A percentile compares a stretch with the other conserved stretches of the same genome.
These are phyloP conservation scores for Oophaga pumilio DNA, from an alignment of 2,113 vertebrate species.

Conservation along the genomic window DNA sequence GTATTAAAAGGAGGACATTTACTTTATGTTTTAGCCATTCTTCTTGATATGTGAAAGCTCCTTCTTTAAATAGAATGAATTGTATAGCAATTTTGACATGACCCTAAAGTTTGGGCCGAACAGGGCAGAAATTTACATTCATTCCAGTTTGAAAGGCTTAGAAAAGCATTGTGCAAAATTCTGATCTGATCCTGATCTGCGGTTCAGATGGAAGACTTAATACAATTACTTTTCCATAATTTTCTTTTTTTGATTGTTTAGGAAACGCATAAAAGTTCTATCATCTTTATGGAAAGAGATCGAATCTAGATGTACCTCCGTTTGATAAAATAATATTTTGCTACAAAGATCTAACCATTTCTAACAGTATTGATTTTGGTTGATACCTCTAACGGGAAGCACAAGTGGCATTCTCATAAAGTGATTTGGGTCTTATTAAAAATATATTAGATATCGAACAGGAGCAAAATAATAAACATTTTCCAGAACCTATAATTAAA, in stretches of 20 bases:
- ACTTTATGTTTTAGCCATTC: too few species aligned
- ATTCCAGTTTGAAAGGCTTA: background rate
- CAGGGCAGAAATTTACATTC: background rate
- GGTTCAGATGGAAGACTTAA: background rate
- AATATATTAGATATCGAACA: slow-evolving; percentile 39
- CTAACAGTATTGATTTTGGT: slow-evolving; percentile 13
- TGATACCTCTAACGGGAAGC: slow-evolving; percentile 8
- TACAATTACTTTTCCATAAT: background rate
- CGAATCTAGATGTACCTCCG: background rate
- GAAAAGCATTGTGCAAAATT: too few species aligned
- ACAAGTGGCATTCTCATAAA: background rate
- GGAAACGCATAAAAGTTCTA: background rate
- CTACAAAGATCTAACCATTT: background rate
- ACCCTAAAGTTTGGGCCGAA: background rate
- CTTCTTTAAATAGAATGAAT: background rate
- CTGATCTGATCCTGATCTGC: background rate
- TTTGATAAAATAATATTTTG: background rate
- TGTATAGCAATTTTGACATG: background rate
- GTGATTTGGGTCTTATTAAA: slow-evolving; percentile 13
- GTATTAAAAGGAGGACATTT: too few species aligned
- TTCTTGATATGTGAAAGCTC: too few species aligned
- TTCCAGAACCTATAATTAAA: slow-evolving; percentile 7
- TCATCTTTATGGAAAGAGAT: background rate
- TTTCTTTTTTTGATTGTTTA: background rate
- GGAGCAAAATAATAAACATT: slow-evolving; percentile 9